phyloP scores from a whole-genome alignment of 2,888 invertebrate genomes.

The Diloba caeruleocephala region DNA sequence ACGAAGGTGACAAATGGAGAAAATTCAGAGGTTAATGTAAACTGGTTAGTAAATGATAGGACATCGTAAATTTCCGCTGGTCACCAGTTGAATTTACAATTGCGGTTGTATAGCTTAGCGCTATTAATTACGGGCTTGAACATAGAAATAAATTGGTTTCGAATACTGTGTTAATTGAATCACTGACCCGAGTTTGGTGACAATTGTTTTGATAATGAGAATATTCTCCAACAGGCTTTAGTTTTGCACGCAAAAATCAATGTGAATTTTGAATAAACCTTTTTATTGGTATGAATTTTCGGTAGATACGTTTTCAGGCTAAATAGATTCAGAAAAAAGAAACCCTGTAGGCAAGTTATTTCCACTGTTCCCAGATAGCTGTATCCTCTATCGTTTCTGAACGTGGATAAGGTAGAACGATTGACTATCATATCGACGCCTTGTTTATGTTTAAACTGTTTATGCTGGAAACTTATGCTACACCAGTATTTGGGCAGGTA shows the following conservation, averaged over 20 bases:
- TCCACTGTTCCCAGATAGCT: too few relatives aligned
- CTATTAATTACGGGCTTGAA: conserved; percentile 55
- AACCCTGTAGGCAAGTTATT: too few relatives aligned
- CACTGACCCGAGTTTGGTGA: conserved; percentile 16
- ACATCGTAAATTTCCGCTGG: conserved; percentile 65
- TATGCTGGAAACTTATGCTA: too few relatives aligned
- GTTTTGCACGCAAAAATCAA: conserved; percentile 16
- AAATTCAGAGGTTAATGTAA: conserved; percentile 30
- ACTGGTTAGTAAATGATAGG: conserved; percentile 43
- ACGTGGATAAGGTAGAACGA: too few relatives aligned
- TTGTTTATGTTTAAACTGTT: too few relatives aligned
- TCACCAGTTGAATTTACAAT: conserved; percentile 63
- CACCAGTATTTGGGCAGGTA: too few relatives aligned
- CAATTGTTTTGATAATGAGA: conserved; percentile 32
- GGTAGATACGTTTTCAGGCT: background rate
- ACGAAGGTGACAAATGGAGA: conserved; percentile 1
- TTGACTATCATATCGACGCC: too few relatives aligned
- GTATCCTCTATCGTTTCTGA: too few relatives aligned
- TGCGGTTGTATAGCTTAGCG: conserved; percentile 55
- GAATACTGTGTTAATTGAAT: conserved; percentile 44
- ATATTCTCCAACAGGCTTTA: conserved; percentile 9
- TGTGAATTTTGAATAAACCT: conserved; percentile 19
- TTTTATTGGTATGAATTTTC: conserved; percentile 3
- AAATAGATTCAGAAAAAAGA: too few relatives aligned
- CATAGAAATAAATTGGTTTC: conserved; percentile 33